phyloP scores from a whole-genome alignment of 2,113 vertebrate genomes.

The Siniperca chuatsi region DNA sequence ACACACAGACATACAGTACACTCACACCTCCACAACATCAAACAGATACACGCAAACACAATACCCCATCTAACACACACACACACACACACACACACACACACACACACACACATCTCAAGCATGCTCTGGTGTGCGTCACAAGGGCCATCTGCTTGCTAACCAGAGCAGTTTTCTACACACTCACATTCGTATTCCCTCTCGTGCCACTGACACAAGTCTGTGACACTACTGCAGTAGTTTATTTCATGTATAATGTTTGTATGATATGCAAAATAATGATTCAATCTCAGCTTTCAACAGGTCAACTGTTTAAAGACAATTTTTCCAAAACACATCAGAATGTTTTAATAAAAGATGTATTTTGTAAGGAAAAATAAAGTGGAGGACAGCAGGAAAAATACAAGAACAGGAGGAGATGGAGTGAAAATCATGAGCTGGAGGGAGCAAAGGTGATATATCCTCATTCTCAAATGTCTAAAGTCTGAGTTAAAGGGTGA shows the following conservation, averaged over 20 bases:
- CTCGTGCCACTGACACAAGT: slow-evolving; percentile 33
- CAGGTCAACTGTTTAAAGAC: background rate
- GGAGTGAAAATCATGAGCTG: background rate
- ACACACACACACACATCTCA: slow-evolving; percentile 57
- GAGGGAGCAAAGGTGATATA: background rate
- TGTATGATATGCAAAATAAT: background rate
- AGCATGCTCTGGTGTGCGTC: slow-evolving; percentile 76
- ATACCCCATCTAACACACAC: slow-evolving; percentile 30
- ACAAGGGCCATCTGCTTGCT: slow-evolving; percentile 79
- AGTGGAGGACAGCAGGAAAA: background rate
- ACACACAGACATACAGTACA: slow-evolving; percentile 8
- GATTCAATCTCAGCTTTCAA: background rate
- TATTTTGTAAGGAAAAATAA: background rate
- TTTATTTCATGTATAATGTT: background rate
- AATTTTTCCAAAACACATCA: background rate
- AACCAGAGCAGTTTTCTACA: slow-evolving; percentile 72
- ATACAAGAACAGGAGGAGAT: background rate
- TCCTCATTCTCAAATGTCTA: background rate
- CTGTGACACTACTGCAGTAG: slow-evolving; percentile 13
- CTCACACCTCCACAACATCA: slow-evolving; percentile 43
- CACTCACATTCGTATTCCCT: slow-evolving; percentile 40
- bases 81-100: slow-evolving; percentile 61
- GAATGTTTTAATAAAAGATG: background rate
- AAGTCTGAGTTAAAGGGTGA: background rate
- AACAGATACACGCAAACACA: slow-evolving; percentile 52